Base-by-base conservation (phyloP, 1,140 invertebrate genomes). In the Drosophila arizonae region DNA sequence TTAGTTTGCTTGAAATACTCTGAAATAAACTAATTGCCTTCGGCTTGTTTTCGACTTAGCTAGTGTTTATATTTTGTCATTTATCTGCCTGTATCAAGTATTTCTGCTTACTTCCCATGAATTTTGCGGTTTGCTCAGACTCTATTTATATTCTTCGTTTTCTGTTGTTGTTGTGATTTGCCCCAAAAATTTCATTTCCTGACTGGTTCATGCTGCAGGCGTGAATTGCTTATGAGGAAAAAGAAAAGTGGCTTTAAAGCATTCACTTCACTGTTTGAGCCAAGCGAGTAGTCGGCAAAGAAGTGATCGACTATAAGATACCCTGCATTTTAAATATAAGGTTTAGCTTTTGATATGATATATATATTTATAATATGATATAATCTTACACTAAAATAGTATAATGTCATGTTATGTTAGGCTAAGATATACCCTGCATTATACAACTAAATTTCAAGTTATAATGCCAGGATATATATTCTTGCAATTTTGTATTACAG, bases 221-320 rank as follows among this genome's bases (percentile, higher is more conserved):
- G 24, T 57, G 24, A 57, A 57, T 57, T 45, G 51, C 55, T 28
- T 57, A 26, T 57, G 55, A 54, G 6, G n/a, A 0, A 26, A 21
- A 17, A 36, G 33, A 4, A 3, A 26, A 43, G 55, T 39, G 11
- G 36, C 36, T 57, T 57, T 43, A 57, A 57, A 57, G 1, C 21
- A 41, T 26, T 43, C 28, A 10, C 8, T 28, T 51, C 13, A 0
- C 26, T n/a, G 6, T 51, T 51, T 3, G 17, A 17, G 17, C 17
- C 17, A 17, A 17, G 24, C 50, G 3, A 28, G n/a, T 28, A 39
- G 17, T 17, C 17, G 17, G 13, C 15, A n/a, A 39, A 4, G 0
- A 8, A 39, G 10, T 3, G 0, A 9, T 4, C 3, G 43, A 21
- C 43, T 46, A 46, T 9, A 46, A 46, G 43, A 17, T 46, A 46